A percentile compares a stretch with the other conserved stretches of the same genome.
Conservation (phyloP, 2,797 vertebrate species). For the Rhinogobio ventralis region DNA sequence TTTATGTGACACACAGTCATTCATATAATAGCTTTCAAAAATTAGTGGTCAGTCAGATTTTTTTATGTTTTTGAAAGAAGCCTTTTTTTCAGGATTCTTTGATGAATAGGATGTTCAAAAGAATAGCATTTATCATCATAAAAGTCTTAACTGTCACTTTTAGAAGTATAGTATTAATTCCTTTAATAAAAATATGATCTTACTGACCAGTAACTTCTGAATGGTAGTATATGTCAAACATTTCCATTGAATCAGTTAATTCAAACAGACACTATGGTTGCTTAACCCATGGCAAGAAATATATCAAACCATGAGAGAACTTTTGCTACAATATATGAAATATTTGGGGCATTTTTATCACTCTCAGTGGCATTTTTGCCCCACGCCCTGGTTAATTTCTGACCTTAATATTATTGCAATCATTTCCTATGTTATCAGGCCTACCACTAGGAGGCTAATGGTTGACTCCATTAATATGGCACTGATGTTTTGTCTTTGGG, state of each 20-base stretch:
- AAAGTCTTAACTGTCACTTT: background rate
- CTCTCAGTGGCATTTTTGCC: background rate
- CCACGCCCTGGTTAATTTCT: background rate
- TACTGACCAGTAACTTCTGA: background rate
- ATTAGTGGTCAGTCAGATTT: background rate
- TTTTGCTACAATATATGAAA: background rate
- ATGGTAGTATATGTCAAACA: background rate
- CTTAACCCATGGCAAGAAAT: background rate
- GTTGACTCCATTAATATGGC: slow-evolving; percentile 52
- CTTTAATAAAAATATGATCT: background rate
- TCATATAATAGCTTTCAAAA: background rate
- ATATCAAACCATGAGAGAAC: background rate
- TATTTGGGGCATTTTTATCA: background rate
- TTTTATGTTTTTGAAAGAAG: background rate
- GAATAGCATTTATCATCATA: background rate
- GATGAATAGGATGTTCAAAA: background rate
- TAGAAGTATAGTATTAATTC: background rate
- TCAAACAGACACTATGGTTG: background rate
- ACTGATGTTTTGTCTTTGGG: slow-evolving; percentile 30
- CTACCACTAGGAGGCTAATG: slow-evolving; percentile 59
- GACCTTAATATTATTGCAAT: slow-evolving; percentile 13
- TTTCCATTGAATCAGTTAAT: background rate
- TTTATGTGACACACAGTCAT: background rate
- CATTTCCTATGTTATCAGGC: slow-evolving; percentile 45
- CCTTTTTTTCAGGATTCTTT: background rate